phyloP scores from a whole-genome alignment of 2,888 invertebrate genomes.

The Phania funesta region DNA sequence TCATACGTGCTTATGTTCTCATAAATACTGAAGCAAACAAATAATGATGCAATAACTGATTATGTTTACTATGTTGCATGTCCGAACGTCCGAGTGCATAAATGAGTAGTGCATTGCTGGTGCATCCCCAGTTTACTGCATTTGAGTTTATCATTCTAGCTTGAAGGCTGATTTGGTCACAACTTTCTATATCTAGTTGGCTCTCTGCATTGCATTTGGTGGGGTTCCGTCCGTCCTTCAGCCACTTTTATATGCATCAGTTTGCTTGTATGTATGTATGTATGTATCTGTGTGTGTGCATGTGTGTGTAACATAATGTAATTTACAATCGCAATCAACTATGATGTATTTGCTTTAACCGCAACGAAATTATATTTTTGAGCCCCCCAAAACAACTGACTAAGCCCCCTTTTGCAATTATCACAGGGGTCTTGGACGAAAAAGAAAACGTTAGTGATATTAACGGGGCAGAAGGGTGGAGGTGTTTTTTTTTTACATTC shows the following conservation, averaged over 20 bases:
- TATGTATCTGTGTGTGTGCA: not conserved
- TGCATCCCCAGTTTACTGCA: constrained; percentile 23
- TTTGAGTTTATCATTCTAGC: constrained; percentile 41
- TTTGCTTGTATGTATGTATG: not conserved
- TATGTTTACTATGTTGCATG: constrained; percentile 32
- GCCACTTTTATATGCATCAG: constrained; percentile 3
- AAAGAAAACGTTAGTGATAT: not conserved
- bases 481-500: not conserved
- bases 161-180: constrained; percentile 7
- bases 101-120: constrained; percentile 6
- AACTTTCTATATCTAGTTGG: constrained; percentile 16
- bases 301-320: constrained; percentile 70
- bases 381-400: constrained; percentile 22
- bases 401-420: constrained; percentile 2
- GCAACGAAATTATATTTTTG: constrained; percentile 43
- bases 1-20: constrained; percentile 32
- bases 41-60: constrained; percentile 49
- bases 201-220: constrained; percentile 5
- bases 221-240: not conserved
- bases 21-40: constrained; percentile 46
- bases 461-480: not conserved
- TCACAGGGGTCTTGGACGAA: constrained; percentile 1
- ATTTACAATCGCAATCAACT: constrained; percentile 71
- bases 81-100: not conserved
- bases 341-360: constrained; percentile 40